phyloP scores from a whole-genome alignment of 2,797 vertebrate species.

The Poeciliopsis presidionis region DNA sequence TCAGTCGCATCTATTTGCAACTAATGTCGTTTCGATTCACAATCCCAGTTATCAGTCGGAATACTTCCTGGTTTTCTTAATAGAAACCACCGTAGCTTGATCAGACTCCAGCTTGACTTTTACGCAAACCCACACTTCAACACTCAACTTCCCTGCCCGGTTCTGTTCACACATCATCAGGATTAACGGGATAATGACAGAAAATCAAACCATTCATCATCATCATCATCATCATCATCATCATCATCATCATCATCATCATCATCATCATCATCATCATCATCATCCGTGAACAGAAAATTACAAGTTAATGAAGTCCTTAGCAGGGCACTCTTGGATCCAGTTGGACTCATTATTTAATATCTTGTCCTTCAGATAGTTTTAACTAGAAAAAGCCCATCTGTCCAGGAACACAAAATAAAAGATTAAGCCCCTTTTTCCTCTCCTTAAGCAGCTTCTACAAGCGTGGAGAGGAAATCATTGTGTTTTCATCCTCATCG shows the following conservation, averaged over 20 bases:
- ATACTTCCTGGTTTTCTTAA: neutral
- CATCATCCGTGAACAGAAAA: neutral
- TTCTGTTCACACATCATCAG: neutral
- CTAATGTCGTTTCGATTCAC: too few relatives aligned
- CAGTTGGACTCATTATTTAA: neutral
- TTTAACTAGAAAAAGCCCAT: neutral
- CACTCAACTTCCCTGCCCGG: neutral
- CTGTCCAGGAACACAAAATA: neutral
- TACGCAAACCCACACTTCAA: neutral
- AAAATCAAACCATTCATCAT: neutral
- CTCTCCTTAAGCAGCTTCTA: neutral
- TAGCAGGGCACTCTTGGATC: neutral
- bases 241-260: neutral
- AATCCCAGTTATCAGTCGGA: neutral
- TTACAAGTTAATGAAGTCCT: neutral
- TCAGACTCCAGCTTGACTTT: neutral
- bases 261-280: neutral
- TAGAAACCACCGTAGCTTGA: neutral
- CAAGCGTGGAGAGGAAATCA: neutral
- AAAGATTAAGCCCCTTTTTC: neutral
- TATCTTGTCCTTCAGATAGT: neutral
- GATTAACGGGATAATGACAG: neutral
- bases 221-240: neutral
- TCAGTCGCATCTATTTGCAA: neutral
- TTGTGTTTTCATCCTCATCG: neutral